Base-by-base conservation (phyloP, 2,797 vertebrate species). In the Hylomyscus alleni region DNA sequence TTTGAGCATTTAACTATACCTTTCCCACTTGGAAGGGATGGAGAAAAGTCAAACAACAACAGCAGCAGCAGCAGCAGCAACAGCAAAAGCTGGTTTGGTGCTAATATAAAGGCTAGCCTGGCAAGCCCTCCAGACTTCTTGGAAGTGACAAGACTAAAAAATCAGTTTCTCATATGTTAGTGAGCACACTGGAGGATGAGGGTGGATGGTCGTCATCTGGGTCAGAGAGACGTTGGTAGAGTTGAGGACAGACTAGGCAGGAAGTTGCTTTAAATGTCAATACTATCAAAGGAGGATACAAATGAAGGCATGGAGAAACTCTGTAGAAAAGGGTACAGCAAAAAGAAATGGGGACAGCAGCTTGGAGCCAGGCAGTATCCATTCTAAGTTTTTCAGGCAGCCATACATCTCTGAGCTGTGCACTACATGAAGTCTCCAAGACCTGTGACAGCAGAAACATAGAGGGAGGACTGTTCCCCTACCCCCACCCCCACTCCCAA, bases 141-240 rank as follows among this genome's bases (percentile, higher is more conserved):
- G 87, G 75, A 69, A 96, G 94, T 58, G 62, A 37, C 67, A 50
- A 13, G 95, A 92, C 60, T 5, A 67, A 69, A 69, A 20, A 0
- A 47, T 7, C 3, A 94, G 96, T 93, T 97, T 97, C 96, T 69
- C 60, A 34, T n/a, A 89, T 60, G 89, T 19, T 89, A 0, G 80
- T 24, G 4, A 14, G 80, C 94, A 47, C 44, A 26, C 88, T 65
- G 82, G 95, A 98, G 97, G 97, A 98, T 62, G 22, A 56, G 0
- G 11, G 65, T 86, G n/a, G 60, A 26, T 78, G 92, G 0, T n/a
- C 90, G 90, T 80, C 60, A 0, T 93, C 97, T 82, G 72, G 47
- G 94, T 94, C 92, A 90, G 5, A 3, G 44, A 96, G 73, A 93
- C 88, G 31, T 31, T 56, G 83, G 26, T 29, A 22, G n/a, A 60